Evolutionary conservation across 2,888 invertebrate genomes (phyloP), one percentile per base, ranked within the genome.

Genomic region (Empis stercorea): DNA sequence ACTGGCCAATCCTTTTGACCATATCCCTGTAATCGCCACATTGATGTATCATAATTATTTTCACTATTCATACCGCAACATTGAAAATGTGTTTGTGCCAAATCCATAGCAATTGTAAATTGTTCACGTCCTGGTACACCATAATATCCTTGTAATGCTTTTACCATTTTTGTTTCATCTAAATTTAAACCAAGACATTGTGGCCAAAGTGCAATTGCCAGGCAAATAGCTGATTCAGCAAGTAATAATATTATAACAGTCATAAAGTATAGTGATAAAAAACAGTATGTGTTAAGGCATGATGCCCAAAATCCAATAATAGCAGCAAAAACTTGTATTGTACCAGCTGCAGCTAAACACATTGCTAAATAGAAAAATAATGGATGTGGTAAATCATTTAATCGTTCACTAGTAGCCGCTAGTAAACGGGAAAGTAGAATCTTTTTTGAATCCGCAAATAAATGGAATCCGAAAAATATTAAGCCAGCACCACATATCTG

Each of bases 241-340:
- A 85, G 60, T 27, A 87, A 67, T 36, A 87, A 70, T 4, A 78
- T 59, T 43, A 84, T 71, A 30, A 87, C 79, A 40, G 80, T 66
- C 47, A 84, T 65, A 57, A 87, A 81, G 59, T 87, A 87, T 78
- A 79, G 64, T 46, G 78, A 78, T n/a, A 87, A 71, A 52, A 84
- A 76, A 55, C 79, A 79, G 59, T 82, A 84, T 57, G 80, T 84
- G 54, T 81, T 79, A 57, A 84, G 73, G 58, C 84, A 85, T 1
- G 83, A 80, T 1, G 85, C 85, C 86, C 87, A 87, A 64, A 84
- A 87, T 43, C 87, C 87, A 16, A 87, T 66, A 41, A 87, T 77
- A 4, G 84, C 80, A 1, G 80, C 76, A 7, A 80, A 71, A 46
- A 83, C 78, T 44, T 84, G 75, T 32, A 79, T 65, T 46, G 87